phyloP scores from a whole-genome alignment of 2,113 vertebrate genomes.

The Phyllostomus hastatus region DNA sequence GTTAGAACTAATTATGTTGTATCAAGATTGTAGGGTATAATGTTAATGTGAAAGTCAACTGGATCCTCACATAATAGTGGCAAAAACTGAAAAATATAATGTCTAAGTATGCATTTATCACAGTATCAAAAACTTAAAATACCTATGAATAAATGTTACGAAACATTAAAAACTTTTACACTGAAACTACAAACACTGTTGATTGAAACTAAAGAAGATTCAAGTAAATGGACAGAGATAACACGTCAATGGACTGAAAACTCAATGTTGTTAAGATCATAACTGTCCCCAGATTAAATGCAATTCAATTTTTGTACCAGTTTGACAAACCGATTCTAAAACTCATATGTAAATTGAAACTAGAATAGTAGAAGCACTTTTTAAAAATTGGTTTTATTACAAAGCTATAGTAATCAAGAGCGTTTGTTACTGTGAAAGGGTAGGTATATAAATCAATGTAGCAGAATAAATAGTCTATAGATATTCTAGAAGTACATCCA shows the following conservation, averaged over 20 bases:
- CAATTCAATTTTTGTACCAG: background rate
- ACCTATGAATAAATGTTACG: background rate
- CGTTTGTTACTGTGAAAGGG: background rate
- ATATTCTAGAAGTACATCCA: background rate
- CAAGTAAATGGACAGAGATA: background rate
- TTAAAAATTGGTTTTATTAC: background rate
- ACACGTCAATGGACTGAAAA: background rate
- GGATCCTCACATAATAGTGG: background rate
- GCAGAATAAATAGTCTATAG: background rate
- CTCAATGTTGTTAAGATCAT: background rate
- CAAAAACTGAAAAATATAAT: background rate
- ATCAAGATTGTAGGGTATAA: background rate
- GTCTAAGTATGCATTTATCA: background rate
- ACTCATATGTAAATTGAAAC: background rate
- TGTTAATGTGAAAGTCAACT: background rate
- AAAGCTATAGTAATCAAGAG: background rate
- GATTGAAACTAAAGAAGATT: background rate
- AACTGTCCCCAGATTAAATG: background rate
- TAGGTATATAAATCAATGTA: background rate
- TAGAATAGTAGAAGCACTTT: background rate
- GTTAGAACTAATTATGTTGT: background rate
- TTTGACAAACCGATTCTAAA: background rate
- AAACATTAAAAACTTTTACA: background rate
- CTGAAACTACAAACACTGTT: background rate
- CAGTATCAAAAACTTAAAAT: background rate